phyloP scores from a whole-genome alignment of 2,888 invertebrate species.

The Noctua fimbriata region DNA sequence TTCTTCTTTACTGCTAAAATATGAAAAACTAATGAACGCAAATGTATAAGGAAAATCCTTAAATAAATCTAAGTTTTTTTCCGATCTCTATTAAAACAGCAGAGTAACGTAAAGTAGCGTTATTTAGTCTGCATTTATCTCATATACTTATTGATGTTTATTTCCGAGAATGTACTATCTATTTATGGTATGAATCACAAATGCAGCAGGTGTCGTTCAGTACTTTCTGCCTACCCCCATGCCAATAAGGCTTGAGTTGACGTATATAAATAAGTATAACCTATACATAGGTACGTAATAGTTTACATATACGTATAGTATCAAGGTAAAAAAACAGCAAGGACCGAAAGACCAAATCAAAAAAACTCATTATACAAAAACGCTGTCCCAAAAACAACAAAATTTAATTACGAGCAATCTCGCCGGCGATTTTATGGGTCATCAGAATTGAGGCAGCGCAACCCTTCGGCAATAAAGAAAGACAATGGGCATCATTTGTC shows the following conservation, averaged over 20 bases:
- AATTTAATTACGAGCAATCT: slow-evolving; percentile 64
- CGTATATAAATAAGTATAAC: neutral
- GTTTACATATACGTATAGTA: neutral
- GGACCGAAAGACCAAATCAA: slow-evolving; percentile 16
- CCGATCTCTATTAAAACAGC: neutral
- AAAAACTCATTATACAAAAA: slow-evolving; percentile 10
- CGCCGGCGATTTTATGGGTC: slow-evolving; percentile 64
- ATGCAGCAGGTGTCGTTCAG: neutral
- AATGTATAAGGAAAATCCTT: neutral
- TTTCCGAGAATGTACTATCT: neutral
- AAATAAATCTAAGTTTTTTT: neutral
- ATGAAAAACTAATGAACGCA: neutral
- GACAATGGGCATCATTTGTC: slow-evolving; percentile 88
- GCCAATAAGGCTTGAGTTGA: neutral
- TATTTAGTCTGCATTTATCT: no score
- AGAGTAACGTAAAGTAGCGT: neutral
- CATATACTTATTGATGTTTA: no score
- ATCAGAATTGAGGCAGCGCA: slow-evolving; percentile 62
- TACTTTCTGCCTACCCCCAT: neutral
- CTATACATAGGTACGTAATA: neutral
- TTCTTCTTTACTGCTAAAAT: neutral
- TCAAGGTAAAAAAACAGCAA: neutral
- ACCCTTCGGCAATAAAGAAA: slow-evolving; percentile 81
- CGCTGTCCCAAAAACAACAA: slow-evolving; percentile 27
- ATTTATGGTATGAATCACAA: neutral